A percentile compares a stretch with the other conserved stretches of the same genome.
phyloP scores from a whole-genome alignment of 2,113 vertebrate species.

The Proteles cristata region DNA sequence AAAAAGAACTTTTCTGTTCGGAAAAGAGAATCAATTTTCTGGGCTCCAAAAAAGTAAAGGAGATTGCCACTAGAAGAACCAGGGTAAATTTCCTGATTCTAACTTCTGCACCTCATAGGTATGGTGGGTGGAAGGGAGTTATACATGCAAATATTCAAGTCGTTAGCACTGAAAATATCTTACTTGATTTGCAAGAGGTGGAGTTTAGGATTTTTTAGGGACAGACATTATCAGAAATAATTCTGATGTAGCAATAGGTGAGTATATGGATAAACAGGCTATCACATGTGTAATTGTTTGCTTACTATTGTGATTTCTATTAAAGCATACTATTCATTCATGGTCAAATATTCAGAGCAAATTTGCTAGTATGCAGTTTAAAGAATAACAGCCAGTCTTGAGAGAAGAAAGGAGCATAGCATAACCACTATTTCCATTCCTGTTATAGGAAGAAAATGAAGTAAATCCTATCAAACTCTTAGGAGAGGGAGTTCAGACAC shows the following conservation, averaged over 20 bases:
- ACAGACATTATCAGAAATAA: conserved; percentile 56
- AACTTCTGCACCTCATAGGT: not conserved
- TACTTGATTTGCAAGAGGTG: conserved; percentile 43
- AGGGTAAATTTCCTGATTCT: not conserved
- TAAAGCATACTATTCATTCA: not conserved
- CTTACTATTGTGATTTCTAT: conserved; percentile 1
- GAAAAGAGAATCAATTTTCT: not conserved
- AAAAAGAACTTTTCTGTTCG: no score
- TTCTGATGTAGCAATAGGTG: conserved; percentile 40
- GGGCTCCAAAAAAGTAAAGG: not conserved
- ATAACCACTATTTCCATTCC: not conserved
- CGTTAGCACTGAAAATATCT: conserved; percentile 45
- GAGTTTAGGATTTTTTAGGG: not conserved
- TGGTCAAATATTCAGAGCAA: not conserved
- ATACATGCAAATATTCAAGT: not conserved
- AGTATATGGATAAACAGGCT: conserved; percentile 51
- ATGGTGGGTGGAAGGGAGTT: not conserved
- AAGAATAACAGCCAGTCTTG: not conserved
- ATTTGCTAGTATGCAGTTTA: not conserved
- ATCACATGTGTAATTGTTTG: not conserved
- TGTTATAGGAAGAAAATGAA: not conserved
- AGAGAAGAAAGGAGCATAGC: not conserved
- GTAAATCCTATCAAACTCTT: not conserved
- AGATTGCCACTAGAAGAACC: not conserved
- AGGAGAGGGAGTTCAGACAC: not conserved